Conservation (phyloP, 2,797 vertebrate species). For the Crocidura indochinensis region DNA sequence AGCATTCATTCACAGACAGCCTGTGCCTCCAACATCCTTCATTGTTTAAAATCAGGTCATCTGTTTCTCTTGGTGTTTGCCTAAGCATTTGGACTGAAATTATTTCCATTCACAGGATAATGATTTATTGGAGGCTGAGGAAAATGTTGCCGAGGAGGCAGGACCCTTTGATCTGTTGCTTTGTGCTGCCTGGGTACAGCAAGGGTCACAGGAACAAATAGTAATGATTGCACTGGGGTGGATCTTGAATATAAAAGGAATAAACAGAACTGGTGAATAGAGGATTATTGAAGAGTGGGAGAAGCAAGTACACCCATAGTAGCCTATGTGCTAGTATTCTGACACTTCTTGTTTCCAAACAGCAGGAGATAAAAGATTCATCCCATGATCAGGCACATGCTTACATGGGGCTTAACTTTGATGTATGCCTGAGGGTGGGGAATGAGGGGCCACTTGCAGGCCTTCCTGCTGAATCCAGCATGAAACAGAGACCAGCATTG, state of each 20-base stretch:
- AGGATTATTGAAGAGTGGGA: background rate
- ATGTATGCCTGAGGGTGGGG: no score
- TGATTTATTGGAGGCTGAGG: constrained; percentile 82
- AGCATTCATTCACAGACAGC: background rate
- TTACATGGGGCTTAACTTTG: no score
- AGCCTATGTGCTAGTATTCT: no score
- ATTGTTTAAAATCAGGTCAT: constrained; percentile 83
- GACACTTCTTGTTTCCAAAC: background rate
- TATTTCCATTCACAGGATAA: constrained; percentile 77
- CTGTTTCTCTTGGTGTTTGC: constrained; percentile 85
- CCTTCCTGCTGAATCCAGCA: background rate
- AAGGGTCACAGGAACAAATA: constrained; percentile 66
- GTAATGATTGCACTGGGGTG: constrained; percentile 63
- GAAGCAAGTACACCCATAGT: background rate
- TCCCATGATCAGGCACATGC: background rate
- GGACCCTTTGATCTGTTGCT: constrained; percentile 79
- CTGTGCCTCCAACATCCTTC: constrained; percentile 33
- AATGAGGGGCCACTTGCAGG: background rate
- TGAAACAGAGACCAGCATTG: background rate
- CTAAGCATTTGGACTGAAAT: constrained; percentile 81
- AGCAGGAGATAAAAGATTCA: background rate
- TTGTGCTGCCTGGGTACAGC: constrained; percentile 35
- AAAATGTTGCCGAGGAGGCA: constrained; percentile 70
- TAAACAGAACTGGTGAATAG: background rate
- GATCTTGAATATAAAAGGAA: constrained; percentile 58